Percentiles rank a stretch among this genome's conserved stretches.
Evolutionary conservation across 2,888 invertebrate genomes (phyloP).

Genomic region (Trachelus troglodyta): DNA sequence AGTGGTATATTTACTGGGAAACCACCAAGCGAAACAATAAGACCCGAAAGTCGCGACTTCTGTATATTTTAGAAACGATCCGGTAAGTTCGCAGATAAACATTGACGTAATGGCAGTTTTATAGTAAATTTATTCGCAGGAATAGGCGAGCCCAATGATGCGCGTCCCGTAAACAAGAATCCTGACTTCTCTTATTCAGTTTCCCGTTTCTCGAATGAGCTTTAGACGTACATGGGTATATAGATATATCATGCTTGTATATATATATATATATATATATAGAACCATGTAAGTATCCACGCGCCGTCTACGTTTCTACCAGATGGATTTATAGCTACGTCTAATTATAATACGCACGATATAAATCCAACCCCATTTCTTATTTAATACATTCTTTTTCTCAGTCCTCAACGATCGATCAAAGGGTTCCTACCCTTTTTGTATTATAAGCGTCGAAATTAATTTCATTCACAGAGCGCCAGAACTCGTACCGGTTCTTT

Average conservation of each 20-base stretch:
- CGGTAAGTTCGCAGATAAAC: conserved; percentile 54
- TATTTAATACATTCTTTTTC: not conserved
- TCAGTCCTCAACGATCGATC: not conserved
- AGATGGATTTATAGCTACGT: conserved; percentile 36
- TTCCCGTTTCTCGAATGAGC: conserved; percentile 25
- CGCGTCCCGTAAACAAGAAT: conserved; percentile 59
- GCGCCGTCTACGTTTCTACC: not conserved
- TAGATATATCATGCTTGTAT: not conserved
- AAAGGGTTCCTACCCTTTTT: not conserved
- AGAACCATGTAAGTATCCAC: not conserved
- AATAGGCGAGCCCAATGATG: conserved; percentile 52
- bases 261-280: not conserved
- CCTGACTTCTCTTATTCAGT: conserved; percentile 15
- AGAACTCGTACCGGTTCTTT: not conserved
- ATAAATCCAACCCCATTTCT: not conserved
- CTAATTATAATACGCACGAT: conserved; percentile 28
- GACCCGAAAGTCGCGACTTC: conserved; percentile 24
- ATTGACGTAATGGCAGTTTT: conserved; percentile 59
- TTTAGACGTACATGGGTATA: conserved; percentile 12
- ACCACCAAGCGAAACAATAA: conserved; percentile 5
- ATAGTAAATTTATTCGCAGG: conserved; percentile 55
- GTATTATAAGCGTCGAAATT: not conserved
- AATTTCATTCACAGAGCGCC: too few species aligned
- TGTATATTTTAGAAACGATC: conserved; percentile 40
- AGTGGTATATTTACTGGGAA: conserved; percentile 6